Conservation (phyloP, 1,140 invertebrate species). For the Camponotus pennsylvanicus region DNA sequence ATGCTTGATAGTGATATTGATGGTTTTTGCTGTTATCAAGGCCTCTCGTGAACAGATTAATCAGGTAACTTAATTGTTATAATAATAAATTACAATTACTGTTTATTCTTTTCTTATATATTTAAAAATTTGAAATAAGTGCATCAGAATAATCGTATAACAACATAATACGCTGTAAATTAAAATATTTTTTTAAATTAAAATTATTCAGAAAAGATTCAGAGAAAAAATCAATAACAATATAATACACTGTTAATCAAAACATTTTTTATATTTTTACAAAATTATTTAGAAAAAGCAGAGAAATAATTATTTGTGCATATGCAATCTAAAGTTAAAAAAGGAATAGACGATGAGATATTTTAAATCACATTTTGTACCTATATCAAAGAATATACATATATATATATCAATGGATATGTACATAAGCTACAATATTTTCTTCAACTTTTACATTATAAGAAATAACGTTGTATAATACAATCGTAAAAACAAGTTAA, state of each 20-base stretch:
- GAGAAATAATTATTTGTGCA: neutral
- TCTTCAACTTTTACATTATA: neutral
- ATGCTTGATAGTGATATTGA: slow-evolving; percentile 75
- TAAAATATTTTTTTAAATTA: neutral
- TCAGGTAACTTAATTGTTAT: slow-evolving; percentile 75
- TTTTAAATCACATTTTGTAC: neutral
- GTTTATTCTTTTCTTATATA: neutral
- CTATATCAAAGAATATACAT: neutral
- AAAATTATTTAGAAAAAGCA: neutral
- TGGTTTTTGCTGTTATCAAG: slow-evolving; percentile 77
- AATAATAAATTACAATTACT: neutral
- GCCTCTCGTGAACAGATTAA: slow-evolving; percentile 79
- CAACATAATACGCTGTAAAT: neutral
- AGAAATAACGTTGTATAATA: neutral
- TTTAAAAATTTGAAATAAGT: too few relatives aligned
- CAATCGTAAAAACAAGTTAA: neutral
- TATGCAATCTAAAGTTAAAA: neutral
- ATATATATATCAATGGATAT: neutral
- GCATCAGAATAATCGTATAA: neutral
- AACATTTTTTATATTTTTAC: neutral
- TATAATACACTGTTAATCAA: neutral
- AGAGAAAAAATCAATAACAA: neutral
- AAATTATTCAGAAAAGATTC: neutral
- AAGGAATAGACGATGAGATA: neutral
- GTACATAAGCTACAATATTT: slow-evolving; percentile 10